These are phyloP conservation scores for Tylochromis polylepis DNA, from an alignment of 2,113 vertebrate species.

Conservation along the genomic window DNA sequence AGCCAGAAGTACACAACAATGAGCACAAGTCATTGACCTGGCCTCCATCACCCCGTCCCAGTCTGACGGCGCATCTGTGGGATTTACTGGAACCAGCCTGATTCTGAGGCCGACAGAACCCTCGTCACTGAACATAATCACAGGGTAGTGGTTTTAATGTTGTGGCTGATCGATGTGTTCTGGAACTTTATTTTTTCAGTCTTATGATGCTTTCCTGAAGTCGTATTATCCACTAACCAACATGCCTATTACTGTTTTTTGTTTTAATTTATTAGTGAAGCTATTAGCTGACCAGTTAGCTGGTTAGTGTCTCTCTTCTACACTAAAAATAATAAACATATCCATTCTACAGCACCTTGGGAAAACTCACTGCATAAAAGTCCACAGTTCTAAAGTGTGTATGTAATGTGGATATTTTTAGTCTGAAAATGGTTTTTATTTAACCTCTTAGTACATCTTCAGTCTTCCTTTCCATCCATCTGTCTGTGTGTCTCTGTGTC, in stretches of 20 bases:
- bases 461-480: constrained; percentile 26
- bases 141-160: neutral
- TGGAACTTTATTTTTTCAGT: neutral
- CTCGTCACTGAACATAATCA: neutral
- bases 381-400: neutral
- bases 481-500: constrained; percentile 48
- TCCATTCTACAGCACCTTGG: neutral
- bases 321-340: neutral
- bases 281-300: neutral
- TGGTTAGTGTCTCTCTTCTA: neutral
- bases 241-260: neutral
- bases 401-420: neutral
- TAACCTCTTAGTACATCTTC: neutral
- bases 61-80: neutral
- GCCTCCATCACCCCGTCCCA: neutral
- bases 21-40: neutral
- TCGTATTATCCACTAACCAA: neutral
- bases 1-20: neutral
- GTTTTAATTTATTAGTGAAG: neutral
- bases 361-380: fast-evolving
- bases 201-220: neutral
- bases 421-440: neutral
- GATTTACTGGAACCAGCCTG: neutral
- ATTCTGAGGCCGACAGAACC: neutral
- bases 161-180: neutral